phyloP scores from a whole-genome alignment of 1,140 invertebrate species.

The Micrasema minimum region DNA sequence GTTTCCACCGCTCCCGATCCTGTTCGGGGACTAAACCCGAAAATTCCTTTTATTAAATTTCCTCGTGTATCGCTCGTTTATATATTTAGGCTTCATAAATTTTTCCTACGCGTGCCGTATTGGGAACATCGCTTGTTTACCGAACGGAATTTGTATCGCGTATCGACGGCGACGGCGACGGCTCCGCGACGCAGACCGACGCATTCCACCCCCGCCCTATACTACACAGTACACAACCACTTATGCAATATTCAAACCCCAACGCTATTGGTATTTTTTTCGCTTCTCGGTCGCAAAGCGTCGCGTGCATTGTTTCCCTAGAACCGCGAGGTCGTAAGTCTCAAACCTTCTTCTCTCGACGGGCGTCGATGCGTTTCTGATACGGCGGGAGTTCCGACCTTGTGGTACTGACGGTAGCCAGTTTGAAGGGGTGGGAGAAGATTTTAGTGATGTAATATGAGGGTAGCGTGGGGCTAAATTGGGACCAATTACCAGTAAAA shows the following conservation, averaged over 20 bases:
- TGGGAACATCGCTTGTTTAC: slow-evolving; percentile 46
- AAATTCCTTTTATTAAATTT: slow-evolving; percentile 51
- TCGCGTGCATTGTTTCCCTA: slow-evolving; percentile 27
- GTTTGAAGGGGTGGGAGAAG: slow-evolving; percentile 49
- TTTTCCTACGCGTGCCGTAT: slow-evolving; percentile 47
- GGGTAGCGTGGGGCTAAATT: slow-evolving; percentile 66
- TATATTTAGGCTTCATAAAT: slow-evolving; percentile 44
- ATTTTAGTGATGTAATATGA: slow-evolving; percentile 55
- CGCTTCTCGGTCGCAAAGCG: slow-evolving; percentile 31
- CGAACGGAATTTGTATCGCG: slow-evolving; percentile 42
- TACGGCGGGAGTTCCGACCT: slow-evolving; percentile 22
- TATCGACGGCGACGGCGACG: slow-evolving; percentile 10
- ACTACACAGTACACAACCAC: slow-evolving; percentile 40
- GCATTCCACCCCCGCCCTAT: neutral
- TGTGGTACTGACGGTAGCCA: slow-evolving; percentile 54
- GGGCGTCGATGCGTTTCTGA: slow-evolving; percentile 24
- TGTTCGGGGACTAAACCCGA: slow-evolving; percentile 29
- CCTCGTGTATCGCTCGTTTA: slow-evolving; percentile 38
- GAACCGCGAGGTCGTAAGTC: slow-evolving; percentile 29
- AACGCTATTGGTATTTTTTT: slow-evolving; percentile 47
- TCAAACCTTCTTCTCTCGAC: neutral
- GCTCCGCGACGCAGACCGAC: too few relatives aligned
- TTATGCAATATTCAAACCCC: slow-evolving; percentile 53
- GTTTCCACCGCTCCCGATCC: slow-evolving; percentile 21
- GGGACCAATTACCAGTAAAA: slow-evolving; percentile 78